Evolutionary conservation across 2,113 vertebrate species (phyloP), one percentile per base, ranked within the genome.

Genomic region (Menura novaehollandiae): DNA sequence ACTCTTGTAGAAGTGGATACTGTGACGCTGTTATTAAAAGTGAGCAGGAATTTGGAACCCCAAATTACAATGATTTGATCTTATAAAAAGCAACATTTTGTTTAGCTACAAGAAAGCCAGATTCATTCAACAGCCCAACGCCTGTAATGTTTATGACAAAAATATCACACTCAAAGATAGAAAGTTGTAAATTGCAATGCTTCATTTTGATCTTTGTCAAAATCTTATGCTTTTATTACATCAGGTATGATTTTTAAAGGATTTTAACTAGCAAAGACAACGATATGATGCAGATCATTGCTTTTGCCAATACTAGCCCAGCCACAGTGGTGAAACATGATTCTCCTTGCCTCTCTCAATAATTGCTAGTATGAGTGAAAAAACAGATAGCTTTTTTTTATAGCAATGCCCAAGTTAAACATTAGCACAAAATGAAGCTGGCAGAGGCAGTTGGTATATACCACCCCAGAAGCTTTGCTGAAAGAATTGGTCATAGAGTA

Each of bases 61-160:
- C 85, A 73, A 96, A 92, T 97, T 97, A 97, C 89, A 97, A 85
- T 41, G 3, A 93, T 89, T 77, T 43, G 19, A 68, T 78, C 97
- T 97, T 97, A 97, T 96, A 97, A 97, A 98, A 97, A 97, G 93
- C 95, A 93, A 94, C 23, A 3, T 94, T 97, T 97, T 91, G 23
- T 97, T 98, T 73, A 96, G 91, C 88, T 96, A 96, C 91, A 93
- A 80, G 91, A 97, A 97, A 96, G 91, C 92, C 90, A 95, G 76
- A 83, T 97, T 91, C 51, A 83, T 92, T 94, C 87, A 97, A 95
- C 88, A 96, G 97, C 97, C 85, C 91, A 85, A 67, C 88, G 91
- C 88, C 90, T 92, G 85, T 78, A 83, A 91, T 46, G 51, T 49
- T 82, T 92, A 93, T 92, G 96, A 93, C 88, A 97, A 73, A 95